Base-by-base conservation (phyloP, 2,888 invertebrate genomes). In the Pyralis farinalis region DNA sequence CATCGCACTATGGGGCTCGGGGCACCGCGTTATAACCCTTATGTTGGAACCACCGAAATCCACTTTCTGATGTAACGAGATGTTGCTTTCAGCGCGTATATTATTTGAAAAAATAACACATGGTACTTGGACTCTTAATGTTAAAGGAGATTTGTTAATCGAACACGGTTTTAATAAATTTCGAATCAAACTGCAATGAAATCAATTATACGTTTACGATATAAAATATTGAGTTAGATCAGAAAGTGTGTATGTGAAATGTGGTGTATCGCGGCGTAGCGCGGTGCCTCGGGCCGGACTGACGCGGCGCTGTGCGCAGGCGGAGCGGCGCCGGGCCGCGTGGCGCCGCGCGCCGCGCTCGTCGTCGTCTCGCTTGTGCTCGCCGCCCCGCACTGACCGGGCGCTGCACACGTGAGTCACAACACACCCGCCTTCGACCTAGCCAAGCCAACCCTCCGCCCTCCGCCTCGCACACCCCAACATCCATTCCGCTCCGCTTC, bases 1-100 rank as follows among this genome's bases (percentile, higher is more conserved):
- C 87, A 87, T 87, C 87, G 87, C 87, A 88, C 85, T 87, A 87
- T 87, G 76, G 78, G 75, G 73, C 74, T 71, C 64, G 74, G 74
- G 71, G 65, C 53, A 58, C 69, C 69, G 67, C 64, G 55, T 55
- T 63, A 25, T 25, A 7, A 25, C 5, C 7, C 7, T 25, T 5
- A 25, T 47, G 55, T 56, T 39, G 21, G 12, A 29, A 45, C 38
- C 16, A 16, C 16, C 16, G 16, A 41, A 34, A 36, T 37, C n/a
- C 59, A 57, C 67, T 63, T 55, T 64, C 63, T 71, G 65, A 7
- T 25, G 25, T 25, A 25, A 7, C 7, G 2, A 25, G n/a, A 4
- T 25, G 7, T 25, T 7, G 25, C 8, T 25, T 3, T 8, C 25
- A 25, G 16, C 16, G 16, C 16, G 16, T 4, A 16, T 16, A 4